Percentiles rank a stretch among this genome's conserved stretches.
Conservation (phyloP, 2,888 invertebrate species). For the Abrostola tripartita region DNA sequence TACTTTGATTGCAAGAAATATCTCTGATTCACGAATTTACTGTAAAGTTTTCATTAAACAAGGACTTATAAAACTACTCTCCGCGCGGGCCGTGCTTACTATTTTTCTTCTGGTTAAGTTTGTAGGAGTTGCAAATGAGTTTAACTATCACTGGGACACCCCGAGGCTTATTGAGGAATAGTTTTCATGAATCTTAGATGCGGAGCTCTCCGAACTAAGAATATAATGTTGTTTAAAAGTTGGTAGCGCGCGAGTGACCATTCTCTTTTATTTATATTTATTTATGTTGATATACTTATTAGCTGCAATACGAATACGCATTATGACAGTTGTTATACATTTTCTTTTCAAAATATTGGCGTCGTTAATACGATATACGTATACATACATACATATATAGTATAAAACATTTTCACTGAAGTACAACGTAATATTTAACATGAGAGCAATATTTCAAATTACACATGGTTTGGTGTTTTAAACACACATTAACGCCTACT, state of each 20-base stretch:
- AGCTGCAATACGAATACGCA: slow-evolving; percentile 3
- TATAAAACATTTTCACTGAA: too few species aligned
- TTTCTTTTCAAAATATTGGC: too few species aligned
- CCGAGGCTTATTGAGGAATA: slow-evolving; percentile 23
- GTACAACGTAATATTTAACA: too few species aligned
- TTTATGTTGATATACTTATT: slow-evolving; percentile 1
- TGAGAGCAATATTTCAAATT: too few species aligned
- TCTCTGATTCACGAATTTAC: slow-evolving; percentile 1
- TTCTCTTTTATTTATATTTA: slow-evolving; percentile 4
- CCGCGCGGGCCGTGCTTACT: slow-evolving; percentile 9
- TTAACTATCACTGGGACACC: slow-evolving; percentile 17
- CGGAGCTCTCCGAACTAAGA: slow-evolving; percentile 13
- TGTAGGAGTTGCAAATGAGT: slow-evolving; percentile 36
- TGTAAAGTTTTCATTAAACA: slow-evolving; percentile 20
- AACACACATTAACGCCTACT: too few species aligned
- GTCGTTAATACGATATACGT: too few species aligned
- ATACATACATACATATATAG: too few species aligned
- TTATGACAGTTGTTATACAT: background rate
- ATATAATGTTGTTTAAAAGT: slow-evolving; percentile 21
- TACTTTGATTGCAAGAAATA: background rate
- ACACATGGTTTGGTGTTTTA: too few species aligned
- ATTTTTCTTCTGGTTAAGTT: slow-evolving; percentile 29
- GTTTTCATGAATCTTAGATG: slow-evolving; percentile 26
- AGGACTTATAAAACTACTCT: slow-evolving; percentile 26
- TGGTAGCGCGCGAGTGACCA: background rate